These are phyloP conservation scores for Desoria tigrina DNA, from an alignment of 2,888 invertebrate species.

Conservation along the genomic window DNA sequence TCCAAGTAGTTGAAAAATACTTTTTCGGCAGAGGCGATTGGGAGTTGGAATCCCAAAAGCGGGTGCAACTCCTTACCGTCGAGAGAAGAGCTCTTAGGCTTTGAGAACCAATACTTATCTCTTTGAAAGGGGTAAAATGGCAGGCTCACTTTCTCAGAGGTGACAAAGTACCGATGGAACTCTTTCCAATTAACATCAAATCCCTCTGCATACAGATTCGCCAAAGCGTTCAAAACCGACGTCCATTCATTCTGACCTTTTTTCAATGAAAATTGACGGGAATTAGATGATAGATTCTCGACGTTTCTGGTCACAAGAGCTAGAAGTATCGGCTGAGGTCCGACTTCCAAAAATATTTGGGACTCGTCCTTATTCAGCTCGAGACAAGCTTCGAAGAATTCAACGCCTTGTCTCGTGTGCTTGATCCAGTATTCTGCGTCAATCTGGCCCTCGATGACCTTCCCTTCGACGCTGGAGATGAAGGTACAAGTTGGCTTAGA, in stretches of 20 bases:
- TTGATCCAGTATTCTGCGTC: constrained; percentile 10
- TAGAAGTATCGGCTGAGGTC: constrained; percentile 19
- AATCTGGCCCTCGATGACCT: not conserved
- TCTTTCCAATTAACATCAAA: constrained; percentile 31
- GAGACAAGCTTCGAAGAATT: constrained; percentile 5
- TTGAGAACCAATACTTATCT: not conserved
- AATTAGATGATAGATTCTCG: not conserved
- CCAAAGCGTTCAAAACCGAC: constrained; percentile 19
- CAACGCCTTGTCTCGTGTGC: constrained; percentile 7
- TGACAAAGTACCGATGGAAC: constrained; percentile 8
- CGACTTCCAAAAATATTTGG: constrained; percentile 19
- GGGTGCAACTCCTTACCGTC: constrained; percentile 34
- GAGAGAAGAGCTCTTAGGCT: not conserved
- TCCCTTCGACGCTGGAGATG: constrained; percentile 38
- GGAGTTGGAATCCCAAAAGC: constrained; percentile 30
- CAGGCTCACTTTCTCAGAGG: not conserved
- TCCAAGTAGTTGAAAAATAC: constrained; percentile 29
- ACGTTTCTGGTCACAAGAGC: constrained; percentile 7
- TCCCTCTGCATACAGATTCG: constrained; percentile 28
- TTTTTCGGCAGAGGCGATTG: constrained; percentile 29
- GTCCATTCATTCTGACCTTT: not conserved
- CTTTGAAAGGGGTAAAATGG: constrained; percentile 7
- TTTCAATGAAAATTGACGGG: not conserved
- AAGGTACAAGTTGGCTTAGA: constrained; percentile 19
- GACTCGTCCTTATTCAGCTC: not conserved